phyloP scores from a whole-genome alignment of 2,888 invertebrate genomes.

The Aleiodes leptofemur region DNA sequence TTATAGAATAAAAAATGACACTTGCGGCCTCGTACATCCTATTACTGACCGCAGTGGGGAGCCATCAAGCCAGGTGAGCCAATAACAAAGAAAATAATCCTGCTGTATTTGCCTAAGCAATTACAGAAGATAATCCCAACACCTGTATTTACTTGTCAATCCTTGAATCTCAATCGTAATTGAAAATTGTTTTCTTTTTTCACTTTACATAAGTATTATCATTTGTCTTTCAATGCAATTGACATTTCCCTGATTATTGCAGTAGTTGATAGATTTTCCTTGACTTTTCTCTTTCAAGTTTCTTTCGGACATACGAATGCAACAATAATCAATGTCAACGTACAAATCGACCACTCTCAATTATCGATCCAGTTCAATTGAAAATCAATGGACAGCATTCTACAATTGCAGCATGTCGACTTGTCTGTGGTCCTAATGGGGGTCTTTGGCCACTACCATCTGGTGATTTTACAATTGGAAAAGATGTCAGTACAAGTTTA shows the following conservation, averaged over 20 bases:
- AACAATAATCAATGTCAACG: constrained; percentile 57
- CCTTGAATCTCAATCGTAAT: too few relatives aligned
- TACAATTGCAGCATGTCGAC: constrained; percentile 62
- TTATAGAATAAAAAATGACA: constrained; percentile 19
- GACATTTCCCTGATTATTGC: background rate
- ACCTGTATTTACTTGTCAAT: background rate
- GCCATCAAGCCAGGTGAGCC: constrained; percentile 32
- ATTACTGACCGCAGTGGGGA: background rate
- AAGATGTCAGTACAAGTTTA: constrained; percentile 55
- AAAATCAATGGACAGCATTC: constrained; percentile 55
- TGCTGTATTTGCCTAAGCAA: background rate
- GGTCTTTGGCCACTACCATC: constrained; percentile 67
- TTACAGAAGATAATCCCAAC: background rate
- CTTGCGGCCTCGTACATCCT: constrained; percentile 1
- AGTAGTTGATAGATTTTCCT: background rate
- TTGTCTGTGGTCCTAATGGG: constrained; percentile 61
- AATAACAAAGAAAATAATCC: background rate
- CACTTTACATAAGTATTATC: background rate
- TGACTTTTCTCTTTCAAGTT: constrained; percentile 52
- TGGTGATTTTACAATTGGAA: constrained; percentile 53
- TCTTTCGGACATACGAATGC: constrained; percentile 62
- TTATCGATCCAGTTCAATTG: constrained; percentile 46
- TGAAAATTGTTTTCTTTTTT: too few relatives aligned
- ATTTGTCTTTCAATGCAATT: background rate
- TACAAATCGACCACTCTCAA: constrained; percentile 47